Conservation (phyloP, 2,797 vertebrate genomes). For the Fistularia commersonii region DNA sequence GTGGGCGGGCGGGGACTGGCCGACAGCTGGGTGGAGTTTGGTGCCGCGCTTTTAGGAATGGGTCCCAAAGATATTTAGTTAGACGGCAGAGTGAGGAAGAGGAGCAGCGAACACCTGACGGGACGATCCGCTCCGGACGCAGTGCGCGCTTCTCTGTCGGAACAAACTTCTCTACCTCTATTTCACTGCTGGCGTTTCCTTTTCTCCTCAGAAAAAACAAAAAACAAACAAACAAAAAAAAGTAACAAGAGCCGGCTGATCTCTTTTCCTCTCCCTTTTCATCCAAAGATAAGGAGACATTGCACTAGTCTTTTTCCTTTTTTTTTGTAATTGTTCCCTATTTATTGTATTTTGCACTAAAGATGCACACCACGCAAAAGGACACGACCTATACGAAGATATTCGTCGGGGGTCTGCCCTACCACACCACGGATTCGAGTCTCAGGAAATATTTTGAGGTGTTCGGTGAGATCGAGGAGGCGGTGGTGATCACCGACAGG, state of each 20-base stretch:
- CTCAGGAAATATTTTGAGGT: slow-evolving; percentile 97
- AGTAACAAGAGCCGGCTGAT: slow-evolving; percentile 17
- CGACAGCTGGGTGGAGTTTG: slow-evolving; percentile 69
- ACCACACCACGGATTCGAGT: slow-evolving; percentile 95
- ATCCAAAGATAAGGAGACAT: slow-evolving; percentile 67
- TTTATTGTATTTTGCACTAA: slow-evolving; percentile 73
- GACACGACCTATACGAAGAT: slow-evolving; percentile 97
- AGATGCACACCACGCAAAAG: slow-evolving; percentile 96
- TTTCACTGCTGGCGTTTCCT: slow-evolving; percentile 38
- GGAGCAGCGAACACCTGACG: slow-evolving; percentile 73
- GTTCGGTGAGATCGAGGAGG: slow-evolving; percentile 95
- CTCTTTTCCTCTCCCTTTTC: slow-evolving; percentile 19
- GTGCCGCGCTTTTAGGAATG: slow-evolving; percentile 73
- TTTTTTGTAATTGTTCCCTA: no score
- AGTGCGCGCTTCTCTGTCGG: slow-evolving; percentile 46
- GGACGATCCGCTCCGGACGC: slow-evolving; percentile 71
- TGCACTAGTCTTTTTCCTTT: slow-evolving; percentile 61
- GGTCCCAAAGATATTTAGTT: slow-evolving; percentile 65
- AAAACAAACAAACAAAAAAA: background rate
- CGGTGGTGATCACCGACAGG: slow-evolving; percentile 93
- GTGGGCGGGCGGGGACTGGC: slow-evolving; percentile 60
- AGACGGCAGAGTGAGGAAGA: slow-evolving; percentile 72
- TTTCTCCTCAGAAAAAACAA: background rate
- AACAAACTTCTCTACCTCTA: slow-evolving; percentile 62
- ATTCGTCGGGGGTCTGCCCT: slow-evolving; percentile 93